A percentile compares a stretch with the other conserved stretches of the same genome.
phyloP scores from a whole-genome alignment of 2,888 invertebrate genomes.

The Ophioninae sp. region DNA sequence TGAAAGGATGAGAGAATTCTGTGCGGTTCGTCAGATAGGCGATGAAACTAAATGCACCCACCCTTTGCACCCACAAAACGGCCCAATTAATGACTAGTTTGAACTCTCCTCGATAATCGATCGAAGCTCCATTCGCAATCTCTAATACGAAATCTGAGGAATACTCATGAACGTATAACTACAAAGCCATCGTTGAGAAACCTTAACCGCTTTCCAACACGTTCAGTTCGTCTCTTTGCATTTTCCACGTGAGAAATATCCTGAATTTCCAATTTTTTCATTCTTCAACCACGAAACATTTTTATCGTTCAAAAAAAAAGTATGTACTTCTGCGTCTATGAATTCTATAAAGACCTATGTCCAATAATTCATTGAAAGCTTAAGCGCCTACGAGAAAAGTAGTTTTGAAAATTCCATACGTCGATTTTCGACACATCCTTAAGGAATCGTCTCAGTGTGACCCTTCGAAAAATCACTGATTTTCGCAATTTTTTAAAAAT shows the following conservation, averaged over 20 bases:
- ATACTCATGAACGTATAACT: not conserved
- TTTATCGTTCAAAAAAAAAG: too few species aligned
- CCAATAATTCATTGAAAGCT: too few species aligned
- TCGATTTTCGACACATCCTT: not conserved
- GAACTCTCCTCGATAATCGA: constrained; percentile 44
- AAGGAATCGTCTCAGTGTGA: too few species aligned
- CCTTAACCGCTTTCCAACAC: constrained; percentile 25
- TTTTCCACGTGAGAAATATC: constrained; percentile 15
- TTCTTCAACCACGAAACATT: too few species aligned
- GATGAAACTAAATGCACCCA: constrained; percentile 46
- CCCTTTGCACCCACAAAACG: constrained; percentile 38
- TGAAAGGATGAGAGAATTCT: constrained; percentile 20
- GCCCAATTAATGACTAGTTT: constrained; percentile 52
- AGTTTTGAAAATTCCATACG: too few species aligned
- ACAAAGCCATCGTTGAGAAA: constrained; percentile 21
- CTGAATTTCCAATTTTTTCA: too few species aligned
- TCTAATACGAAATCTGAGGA: constrained; percentile 36
- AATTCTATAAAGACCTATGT: too few species aligned
- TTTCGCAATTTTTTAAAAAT: too few species aligned
- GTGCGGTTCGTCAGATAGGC: constrained; percentile 29
- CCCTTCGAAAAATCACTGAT: too few species aligned
- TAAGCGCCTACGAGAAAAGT: too few species aligned
- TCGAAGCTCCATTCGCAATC: constrained; percentile 19
- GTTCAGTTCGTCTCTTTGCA: constrained; percentile 15
- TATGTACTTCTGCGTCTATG: too few species aligned